Base-by-base conservation (phyloP, 2,113 vertebrate genomes). In the Oreochromis spilurus region DNA sequence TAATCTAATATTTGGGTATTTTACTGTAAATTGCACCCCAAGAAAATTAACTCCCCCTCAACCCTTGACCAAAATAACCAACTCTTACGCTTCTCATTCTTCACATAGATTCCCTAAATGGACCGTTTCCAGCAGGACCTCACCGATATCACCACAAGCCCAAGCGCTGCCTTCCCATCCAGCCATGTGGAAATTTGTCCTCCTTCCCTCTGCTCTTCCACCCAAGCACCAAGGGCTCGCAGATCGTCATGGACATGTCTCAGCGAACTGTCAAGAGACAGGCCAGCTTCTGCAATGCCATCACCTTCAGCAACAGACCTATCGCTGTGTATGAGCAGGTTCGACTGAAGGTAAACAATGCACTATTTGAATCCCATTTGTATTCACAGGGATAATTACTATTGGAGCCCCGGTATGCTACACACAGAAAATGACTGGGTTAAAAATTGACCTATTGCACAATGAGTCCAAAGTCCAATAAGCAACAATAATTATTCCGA, bases 271-370 rank as follows among this genome's bases (percentile, higher is more conserved):
- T 98, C 90, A 99, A 98, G 95, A 97, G 99, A 92, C 98, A 98
- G 94, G 97, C 97, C 89, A 99, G 98, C 95, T 99, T 99, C 96
- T 99, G 99, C 92, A 99, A 99, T 1, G 98, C 97, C 94, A 99
- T 99, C 90, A 99, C 98, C 89, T 99, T 99, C 96, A 98, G 97
- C 90, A 98, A 99, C 96, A 97, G 99, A 50, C 97, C 98, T 0
- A 97, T 98, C 3, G 96, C 97, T 88, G 96, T 98, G 88, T 98
- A 98, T 1, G 99, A 99, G 89, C 98, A 99, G 95, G 97, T 99
- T 90, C 97, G 98, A 79, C 96, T 99, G 84, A 98, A 99, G 98
- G 98, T 99, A 94, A 86, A 79, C 13, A 2, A 14, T 9, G 26
- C 53, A 38, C 4, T 19, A 24, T 43, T 82, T 54, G 53, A 82